These are phyloP conservation scores for Limnephilus marmoratus DNA, from an alignment of 2,888 invertebrate genomes.

Conservation along the genomic window DNA sequence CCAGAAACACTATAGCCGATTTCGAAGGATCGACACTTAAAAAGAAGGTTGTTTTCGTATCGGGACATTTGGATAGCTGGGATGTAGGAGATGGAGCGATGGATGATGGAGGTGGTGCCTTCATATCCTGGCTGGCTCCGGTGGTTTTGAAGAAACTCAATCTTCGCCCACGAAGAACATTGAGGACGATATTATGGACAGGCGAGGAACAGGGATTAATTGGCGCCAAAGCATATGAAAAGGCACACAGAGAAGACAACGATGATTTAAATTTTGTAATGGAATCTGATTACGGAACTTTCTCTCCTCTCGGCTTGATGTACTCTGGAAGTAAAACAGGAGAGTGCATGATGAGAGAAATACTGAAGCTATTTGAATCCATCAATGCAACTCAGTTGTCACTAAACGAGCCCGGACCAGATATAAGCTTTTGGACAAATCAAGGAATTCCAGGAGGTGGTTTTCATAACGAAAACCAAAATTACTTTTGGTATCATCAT, in stretches of 20 bases:
- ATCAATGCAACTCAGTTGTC: conserved; percentile 78
- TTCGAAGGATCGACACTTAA: conserved; percentile 72
- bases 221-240: conserved; percentile 79
- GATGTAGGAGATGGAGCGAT: conserved; percentile 87
- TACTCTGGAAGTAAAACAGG: conserved; percentile 78
- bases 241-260: conserved; percentile 73
- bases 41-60: conserved; percentile 79
- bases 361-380: conserved; percentile 77
- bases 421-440: conserved; percentile 78
- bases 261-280: conserved; percentile 81
- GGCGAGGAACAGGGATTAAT: conserved; percentile 82
- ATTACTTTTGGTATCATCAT: conserved; percentile 81
- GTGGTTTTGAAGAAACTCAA: conserved; percentile 78
- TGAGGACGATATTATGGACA: conserved; percentile 83
- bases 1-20: conserved; percentile 82
- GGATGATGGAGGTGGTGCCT: conserved; percentile 86
- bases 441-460: conserved; percentile 81
- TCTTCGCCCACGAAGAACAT: conserved; percentile 80
- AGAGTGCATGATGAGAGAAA: conserved; percentile 78
- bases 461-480: conserved; percentile 78
- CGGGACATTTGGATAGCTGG: conserved; percentile 87
- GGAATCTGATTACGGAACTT: conserved; percentile 86
- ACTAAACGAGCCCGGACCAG: conserved; percentile 77
- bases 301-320: conserved; percentile 79
- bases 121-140: conserved; percentile 83